Conservation (phyloP, 2,797 vertebrate genomes). For the Acomys russatus region DNA sequence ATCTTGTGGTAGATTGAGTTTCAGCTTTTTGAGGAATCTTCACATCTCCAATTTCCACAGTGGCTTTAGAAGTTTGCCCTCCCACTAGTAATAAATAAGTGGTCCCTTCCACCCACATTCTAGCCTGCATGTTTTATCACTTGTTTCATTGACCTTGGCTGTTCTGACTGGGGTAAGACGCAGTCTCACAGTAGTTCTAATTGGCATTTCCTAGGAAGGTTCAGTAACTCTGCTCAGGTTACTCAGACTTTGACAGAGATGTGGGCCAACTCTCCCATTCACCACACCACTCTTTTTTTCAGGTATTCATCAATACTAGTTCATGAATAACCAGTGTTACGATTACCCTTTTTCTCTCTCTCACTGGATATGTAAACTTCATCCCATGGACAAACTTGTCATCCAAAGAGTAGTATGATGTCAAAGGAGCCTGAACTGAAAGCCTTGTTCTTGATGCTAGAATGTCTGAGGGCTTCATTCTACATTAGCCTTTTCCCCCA, state of each 20-base stretch:
- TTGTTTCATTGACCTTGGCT: too few species aligned
- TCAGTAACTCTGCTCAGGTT: neutral
- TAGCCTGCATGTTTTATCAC: neutral
- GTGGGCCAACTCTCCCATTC: neutral
- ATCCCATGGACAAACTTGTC: neutral
- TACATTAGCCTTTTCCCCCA: neutral
- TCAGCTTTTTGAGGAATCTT: neutral
- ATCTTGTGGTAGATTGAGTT: neutral
- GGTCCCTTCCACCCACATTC: neutral
- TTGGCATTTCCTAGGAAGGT: neutral
- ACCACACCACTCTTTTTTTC: neutral
- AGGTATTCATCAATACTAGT: fast-evolving
- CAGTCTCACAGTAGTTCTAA: neutral
- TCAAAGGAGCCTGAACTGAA: neutral
- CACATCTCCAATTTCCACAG: neutral
- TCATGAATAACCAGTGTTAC: neutral
- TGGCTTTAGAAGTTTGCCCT: neutral
- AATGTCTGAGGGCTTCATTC: neutral
- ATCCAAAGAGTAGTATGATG: neutral
- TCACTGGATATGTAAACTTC: neutral
- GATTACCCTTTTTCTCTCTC: neutral
- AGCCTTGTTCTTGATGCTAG: neutral
- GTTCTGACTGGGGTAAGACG: neutral
- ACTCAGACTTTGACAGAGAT: neutral
- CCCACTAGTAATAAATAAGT: neutral